A percentile compares a stretch with the other conserved stretches of the same genome.
Conservation (phyloP, 2,888 invertebrate species). For the Ichneumoninae sp. region DNA sequence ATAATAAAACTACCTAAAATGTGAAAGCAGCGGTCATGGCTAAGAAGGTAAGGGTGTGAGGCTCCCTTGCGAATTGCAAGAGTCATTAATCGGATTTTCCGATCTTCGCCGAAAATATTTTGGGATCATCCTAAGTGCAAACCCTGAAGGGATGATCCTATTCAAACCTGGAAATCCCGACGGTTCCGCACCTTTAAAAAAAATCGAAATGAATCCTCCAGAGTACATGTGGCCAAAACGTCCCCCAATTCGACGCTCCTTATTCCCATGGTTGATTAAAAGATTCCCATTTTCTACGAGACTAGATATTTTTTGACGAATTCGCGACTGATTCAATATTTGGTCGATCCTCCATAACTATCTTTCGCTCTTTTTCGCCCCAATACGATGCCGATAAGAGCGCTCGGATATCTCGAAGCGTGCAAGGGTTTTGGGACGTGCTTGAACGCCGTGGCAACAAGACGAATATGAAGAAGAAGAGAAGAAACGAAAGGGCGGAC, state of each 20-base stretch:
- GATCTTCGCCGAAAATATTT: slow-evolving; percentile 53
- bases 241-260: not conserved
- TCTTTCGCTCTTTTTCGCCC: slow-evolving; percentile 63
- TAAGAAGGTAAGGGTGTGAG: too few species aligned
- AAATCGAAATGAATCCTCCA: not conserved
- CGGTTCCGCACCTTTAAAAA: not conserved
- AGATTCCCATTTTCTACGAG: slow-evolving; percentile 8
- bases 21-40: too few species aligned
- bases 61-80: too few species aligned
- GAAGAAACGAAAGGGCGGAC: slow-evolving; percentile 13
- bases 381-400: slow-evolving; percentile 82
- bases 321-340: slow-evolving; percentile 11
- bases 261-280: slow-evolving; percentile 11
- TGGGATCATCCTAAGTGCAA: slow-evolving; percentile 55
- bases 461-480: slow-evolving; percentile 18
- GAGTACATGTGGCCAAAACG: slow-evolving; percentile 14
- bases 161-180: slow-evolving; percentile 23
- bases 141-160: slow-evolving; percentile 47
- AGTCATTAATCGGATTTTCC: too few species aligned
- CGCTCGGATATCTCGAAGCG: slow-evolving; percentile 75
- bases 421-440: slow-evolving; percentile 42
- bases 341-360: not conserved
- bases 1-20: too few species aligned
- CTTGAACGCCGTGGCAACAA: slow-evolving; percentile 6
- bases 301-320: not conserved